A percentile compares a stretch with the other conserved stretches of the same genome.
Evolutionary conservation across 2,888 invertebrate species (phyloP).

Genomic region (Phengaris arion): DNA sequence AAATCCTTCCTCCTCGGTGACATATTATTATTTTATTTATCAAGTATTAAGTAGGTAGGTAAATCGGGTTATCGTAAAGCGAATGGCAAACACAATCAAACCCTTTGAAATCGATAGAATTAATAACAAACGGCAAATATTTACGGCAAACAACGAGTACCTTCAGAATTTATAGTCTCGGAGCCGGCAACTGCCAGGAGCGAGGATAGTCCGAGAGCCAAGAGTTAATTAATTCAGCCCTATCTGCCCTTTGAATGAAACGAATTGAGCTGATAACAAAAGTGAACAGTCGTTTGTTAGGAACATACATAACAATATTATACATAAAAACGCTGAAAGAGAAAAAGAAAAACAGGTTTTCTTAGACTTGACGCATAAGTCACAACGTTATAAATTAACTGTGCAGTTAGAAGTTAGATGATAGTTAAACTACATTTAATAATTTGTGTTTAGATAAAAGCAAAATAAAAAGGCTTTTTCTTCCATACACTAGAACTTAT

Average conservation of each 20-base stretch:
- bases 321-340: background rate
- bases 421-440: no score
- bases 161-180: background rate
- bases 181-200: background rate
- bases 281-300: background rate
- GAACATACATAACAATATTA: background rate
- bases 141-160: constrained; percentile 1
- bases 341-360: no score
- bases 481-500: no score
- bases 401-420: no score
- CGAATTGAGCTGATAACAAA: constrained; percentile 11
- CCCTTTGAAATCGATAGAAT: background rate
- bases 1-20: no score
- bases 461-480: no score
- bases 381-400: no score
- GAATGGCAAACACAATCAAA: background rate
- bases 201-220: background rate
- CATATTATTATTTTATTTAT: no score
- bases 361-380: no score
- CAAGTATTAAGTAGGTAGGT: no score
- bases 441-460: no score
- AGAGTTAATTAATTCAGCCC: constrained; percentile 20
- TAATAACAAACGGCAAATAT: constrained; percentile 12
- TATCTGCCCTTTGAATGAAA: constrained; percentile 13
- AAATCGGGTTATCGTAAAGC: constrained; percentile 4